These are phyloP conservation scores for Sylvilagus bachmani DNA, from an alignment of 2,113 vertebrate species.

Conservation along the genomic window DNA sequence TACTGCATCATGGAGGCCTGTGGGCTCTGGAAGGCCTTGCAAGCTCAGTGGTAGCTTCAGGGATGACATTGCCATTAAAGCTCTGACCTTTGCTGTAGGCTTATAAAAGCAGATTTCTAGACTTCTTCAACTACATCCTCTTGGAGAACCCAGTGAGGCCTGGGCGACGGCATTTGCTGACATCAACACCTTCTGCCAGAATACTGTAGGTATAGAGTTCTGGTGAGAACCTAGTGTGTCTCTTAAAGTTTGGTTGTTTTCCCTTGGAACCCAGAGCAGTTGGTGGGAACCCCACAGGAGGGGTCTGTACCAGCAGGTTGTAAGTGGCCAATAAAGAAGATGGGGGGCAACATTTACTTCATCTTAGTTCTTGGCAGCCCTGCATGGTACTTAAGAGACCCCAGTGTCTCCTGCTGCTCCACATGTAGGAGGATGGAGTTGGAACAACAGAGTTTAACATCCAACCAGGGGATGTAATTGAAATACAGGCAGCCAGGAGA, in stretches of 20 bases:
- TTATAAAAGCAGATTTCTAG: slow-evolving; percentile 77
- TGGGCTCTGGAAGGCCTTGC: slow-evolving; percentile 74
- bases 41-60: slow-evolving; percentile 73
- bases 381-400: neutral
- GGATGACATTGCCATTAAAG: slow-evolving; percentile 73
- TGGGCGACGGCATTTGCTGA: neutral
- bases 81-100: slow-evolving; percentile 75
- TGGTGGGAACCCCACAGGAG: neutral
- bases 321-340: neutral
- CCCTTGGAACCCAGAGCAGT: neutral
- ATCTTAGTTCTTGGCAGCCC: neutral
- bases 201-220: neutral
- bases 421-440: neutral
- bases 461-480: neutral
- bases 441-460: neutral
- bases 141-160: slow-evolving; percentile 6
- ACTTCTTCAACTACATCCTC: neutral
- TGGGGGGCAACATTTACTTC: neutral
- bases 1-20: slow-evolving; percentile 72
- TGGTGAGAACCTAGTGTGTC: neutral
- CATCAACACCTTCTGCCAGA: slow-evolving; percentile 6
- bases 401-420: neutral
- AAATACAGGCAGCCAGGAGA: neutral
- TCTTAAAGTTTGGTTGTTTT: neutral
- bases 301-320: neutral